Evolutionary conservation across 1,140 invertebrate species (phyloP).

Genomic region (Cotesia glomerata): DNA sequence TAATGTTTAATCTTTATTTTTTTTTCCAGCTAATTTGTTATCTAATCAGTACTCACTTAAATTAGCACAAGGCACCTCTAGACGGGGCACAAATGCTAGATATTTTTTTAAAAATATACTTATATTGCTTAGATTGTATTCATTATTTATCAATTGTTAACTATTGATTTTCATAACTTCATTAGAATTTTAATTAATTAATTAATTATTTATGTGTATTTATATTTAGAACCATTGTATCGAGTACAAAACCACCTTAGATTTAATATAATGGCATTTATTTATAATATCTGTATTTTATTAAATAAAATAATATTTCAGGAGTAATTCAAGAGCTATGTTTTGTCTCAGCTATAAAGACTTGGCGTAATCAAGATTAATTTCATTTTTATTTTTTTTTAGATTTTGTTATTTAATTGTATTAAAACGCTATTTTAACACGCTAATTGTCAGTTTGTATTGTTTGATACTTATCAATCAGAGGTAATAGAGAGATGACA

Average conservation of each 20-base stretch:
- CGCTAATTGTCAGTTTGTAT: background rate
- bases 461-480: background rate
- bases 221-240: too few species aligned
- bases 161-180: too few species aligned
- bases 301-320: background rate
- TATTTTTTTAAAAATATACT: too few species aligned
- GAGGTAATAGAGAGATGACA: background rate
- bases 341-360: slow-evolving; percentile 6
- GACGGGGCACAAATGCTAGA: too few species aligned
- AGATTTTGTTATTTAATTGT: background rate
- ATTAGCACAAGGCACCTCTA: too few species aligned
- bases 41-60: too few species aligned
- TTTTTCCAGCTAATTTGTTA: background rate
- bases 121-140: too few species aligned
- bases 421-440: background rate
- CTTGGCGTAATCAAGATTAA: background rate
- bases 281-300: background rate
- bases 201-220: too few species aligned
- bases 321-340: background rate
- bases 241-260: too few species aligned
- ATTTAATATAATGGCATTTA: too few species aligned
- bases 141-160: too few species aligned
- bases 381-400: background rate
- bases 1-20: background rate
- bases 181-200: too few species aligned